Evolutionary conservation across 2,797 vertebrate genomes (phyloP), one percentile per base, ranked within the genome.

Genomic region (Sebastes matsubarae): DNA sequence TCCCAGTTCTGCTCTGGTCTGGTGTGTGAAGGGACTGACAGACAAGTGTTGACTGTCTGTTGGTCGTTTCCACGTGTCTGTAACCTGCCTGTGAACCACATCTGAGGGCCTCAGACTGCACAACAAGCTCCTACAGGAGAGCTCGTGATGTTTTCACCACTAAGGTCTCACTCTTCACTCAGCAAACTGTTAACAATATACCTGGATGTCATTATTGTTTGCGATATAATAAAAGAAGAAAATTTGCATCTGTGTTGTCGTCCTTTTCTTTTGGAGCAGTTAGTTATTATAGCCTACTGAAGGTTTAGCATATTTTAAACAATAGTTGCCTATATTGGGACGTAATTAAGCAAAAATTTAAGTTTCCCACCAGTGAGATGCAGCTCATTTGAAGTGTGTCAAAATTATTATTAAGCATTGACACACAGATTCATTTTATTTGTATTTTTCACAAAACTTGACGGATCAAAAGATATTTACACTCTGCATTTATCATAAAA

Each of bases 141-240:
- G 91, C 92, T 95, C 42, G 81, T 93, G 87, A 93, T 95, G 89
- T 95, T 94, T 92, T 94, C 68, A 42, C 92, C 89, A 92, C 94
- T 94, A 93, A 87, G 92, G 90, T 96, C 86, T 95, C 93, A 94
- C 93, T 94, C 90, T 93, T 95, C 94, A 95, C 94, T 94, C 94
- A 88, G 94, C 90, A 95, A 95, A 95, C 94, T 95, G 94, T 96
- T 95, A 96, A 96, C 95, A 95, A 94, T 96, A 95, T 96, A 95
- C 95, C 94, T 96, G 95, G 94, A 96, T 96, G 96, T 96, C 94
- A 96, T 96, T 92, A 93, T 93, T 96, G 95, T 96, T 96, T 96
- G 95, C 95, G 79, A 96, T 95, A 96, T 94, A 96, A 96, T 96
- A 95, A 96, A 96, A 95, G 70, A 89, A 90, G 72, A 90, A 85